These are phyloP conservation scores for Xenopus tropicalis DNA, from an alignment of 2,113 vertebrate genomes.

Conservation along the genomic window UCB_Xtro_10.0 CM004446.2:91594001-91594500, in stretches of 20 bases:
- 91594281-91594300: background rate
- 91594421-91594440: too few relatives aligned
- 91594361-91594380: too few relatives aligned
- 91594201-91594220: conserved; percentile 27
- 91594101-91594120: conserved; percentile 93
- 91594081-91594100: conserved; percentile 90
- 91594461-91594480: too few relatives aligned
- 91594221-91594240: conserved; percentile 35
- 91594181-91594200: conserved; percentile 65
- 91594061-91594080: conserved; percentile 71
- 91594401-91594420: too few relatives aligned
- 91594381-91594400: too few relatives aligned
- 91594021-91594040: conserved; percentile 91
- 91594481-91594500: too few relatives aligned
- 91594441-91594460: too few relatives aligned
- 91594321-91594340: too few relatives aligned
- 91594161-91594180: conserved; percentile 55
- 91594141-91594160: conserved; percentile 72
- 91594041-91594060: conserved; percentile 75
- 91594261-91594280: background rate
- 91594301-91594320: background rate
- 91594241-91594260: background rate
- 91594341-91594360: too few relatives aligned
- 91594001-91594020: conserved; percentile 88
- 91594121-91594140: conserved; percentile 69